Conservation (phyloP, 2,113 vertebrate species). For the Nyctibius bracteatus region DNA sequence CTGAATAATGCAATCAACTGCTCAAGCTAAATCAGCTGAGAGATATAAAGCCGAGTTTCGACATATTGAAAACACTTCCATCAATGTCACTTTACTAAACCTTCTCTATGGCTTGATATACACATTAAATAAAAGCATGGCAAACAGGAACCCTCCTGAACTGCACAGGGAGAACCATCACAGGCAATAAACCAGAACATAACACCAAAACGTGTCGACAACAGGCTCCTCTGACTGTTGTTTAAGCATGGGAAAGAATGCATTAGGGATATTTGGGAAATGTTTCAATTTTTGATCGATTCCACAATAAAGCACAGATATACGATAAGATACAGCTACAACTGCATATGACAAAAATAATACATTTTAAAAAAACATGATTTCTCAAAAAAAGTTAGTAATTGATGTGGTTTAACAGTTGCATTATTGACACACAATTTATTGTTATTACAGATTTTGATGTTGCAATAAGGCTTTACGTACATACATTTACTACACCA, state of each 20-base stretch:
- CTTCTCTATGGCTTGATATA: background rate
- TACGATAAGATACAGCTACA: background rate
- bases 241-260: background rate
- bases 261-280: background rate
- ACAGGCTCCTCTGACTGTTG: background rate
- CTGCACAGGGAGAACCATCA: background rate
- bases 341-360: background rate
- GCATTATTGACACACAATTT: background rate
- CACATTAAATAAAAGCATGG: constrained; percentile 26
- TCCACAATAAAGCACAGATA: background rate
- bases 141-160: constrained; percentile 27
- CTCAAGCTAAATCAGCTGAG: constrained; percentile 45
- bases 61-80: constrained; percentile 56
- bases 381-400: background rate
- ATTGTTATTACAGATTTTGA: background rate
- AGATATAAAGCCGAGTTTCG: constrained; percentile 24
- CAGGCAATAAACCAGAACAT: background rate
- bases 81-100: constrained; percentile 54
- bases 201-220: fast-evolving
- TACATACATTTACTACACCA: background rate
- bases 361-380: background rate
- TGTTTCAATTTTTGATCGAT: background rate
- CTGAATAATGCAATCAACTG: constrained; percentile 53
- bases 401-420: background rate
- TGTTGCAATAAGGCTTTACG: background rate